Percentiles rank a stretch among this genome's conserved stretches.
phyloP scores from a whole-genome alignment of 2,888 invertebrate species.

The Cerastis leucographa region DNA sequence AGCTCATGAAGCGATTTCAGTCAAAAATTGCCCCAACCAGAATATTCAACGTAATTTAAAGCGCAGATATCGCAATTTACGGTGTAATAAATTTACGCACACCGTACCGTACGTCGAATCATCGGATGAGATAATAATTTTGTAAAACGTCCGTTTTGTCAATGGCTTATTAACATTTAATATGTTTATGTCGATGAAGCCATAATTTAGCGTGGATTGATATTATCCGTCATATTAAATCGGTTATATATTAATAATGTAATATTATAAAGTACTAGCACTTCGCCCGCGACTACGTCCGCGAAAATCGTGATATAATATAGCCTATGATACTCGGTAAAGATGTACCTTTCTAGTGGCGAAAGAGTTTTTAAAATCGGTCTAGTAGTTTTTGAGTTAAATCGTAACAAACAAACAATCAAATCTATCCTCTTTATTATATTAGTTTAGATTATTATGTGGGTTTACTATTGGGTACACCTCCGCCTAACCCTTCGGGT shows the following conservation, averaged over 20 bases:
- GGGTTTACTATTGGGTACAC: too few species aligned
- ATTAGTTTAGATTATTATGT: too few species aligned
- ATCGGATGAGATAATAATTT: conserved; percentile 65
- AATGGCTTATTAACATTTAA: conserved; percentile 65
- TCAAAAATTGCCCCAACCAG: conserved; percentile 30
- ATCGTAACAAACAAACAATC: too few species aligned
- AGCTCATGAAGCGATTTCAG: conserved; percentile 2
- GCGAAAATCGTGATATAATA: too few species aligned
- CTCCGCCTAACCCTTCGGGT: too few species aligned
- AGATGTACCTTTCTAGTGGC: too few species aligned
- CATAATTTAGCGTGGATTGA: conserved; percentile 49
- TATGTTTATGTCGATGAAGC: conserved; percentile 49
- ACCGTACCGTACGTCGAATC: conserved; percentile 50
- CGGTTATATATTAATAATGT: neutral
- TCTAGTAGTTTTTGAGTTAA: too few species aligned
- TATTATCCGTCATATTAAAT: neutral
- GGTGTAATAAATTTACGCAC: conserved; percentile 59
- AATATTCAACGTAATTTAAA: conserved; percentile 57
- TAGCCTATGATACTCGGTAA: too few species aligned
- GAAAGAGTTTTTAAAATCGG: too few species aligned
- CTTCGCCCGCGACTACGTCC: too few species aligned
- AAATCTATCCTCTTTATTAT: too few species aligned
- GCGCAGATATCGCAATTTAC: conserved; percentile 59
- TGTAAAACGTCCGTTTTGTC: conserved; percentile 58
- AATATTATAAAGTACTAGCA: neutral